Percentiles rank a stretch among this genome's conserved stretches.
Evolutionary conservation across 2,888 invertebrate species (phyloP).

Genomic region (Tiphia femorata): DNA sequence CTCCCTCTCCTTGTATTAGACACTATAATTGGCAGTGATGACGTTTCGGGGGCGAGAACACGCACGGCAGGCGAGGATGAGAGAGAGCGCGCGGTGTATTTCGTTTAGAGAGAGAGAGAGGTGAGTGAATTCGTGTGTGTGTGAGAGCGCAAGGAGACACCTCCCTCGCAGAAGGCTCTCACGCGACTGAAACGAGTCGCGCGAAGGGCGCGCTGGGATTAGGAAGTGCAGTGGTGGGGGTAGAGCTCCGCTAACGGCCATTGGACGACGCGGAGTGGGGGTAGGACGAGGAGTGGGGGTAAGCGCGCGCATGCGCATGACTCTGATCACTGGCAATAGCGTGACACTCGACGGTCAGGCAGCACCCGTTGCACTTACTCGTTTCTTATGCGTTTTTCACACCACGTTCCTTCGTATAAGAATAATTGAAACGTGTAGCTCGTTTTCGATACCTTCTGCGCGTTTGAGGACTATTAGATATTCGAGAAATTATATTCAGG

Average conservation of each 20-base stretch:
- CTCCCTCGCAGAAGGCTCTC: slow-evolving; percentile 66
- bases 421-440: too few species aligned
- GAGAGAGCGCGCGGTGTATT: background rate
- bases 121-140: slow-evolving; percentile 40
- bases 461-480: too few species aligned
- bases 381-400: too few species aligned
- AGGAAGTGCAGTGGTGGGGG: slow-evolving; percentile 23
- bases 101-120: slow-evolving; percentile 17
- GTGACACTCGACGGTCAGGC: slow-evolving; percentile 63
- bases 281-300: slow-evolving; percentile 25
- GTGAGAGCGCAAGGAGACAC: slow-evolving; percentile 52
- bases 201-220: slow-evolving; percentile 45
- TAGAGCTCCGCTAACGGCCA: too few species aligned
- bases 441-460: too few species aligned
- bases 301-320: slow-evolving; percentile 56
- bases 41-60: background rate
- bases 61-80: background rate
- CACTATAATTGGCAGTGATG: background rate
- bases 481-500: too few species aligned
- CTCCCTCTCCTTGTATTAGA: background rate
- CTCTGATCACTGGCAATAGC: slow-evolving; percentile 59
- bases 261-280: slow-evolving; percentile 37
- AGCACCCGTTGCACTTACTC: slow-evolving; percentile 69
- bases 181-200: slow-evolving; percentile 64
- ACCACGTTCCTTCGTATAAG: too few species aligned